Base-by-base conservation (phyloP, 2,113 vertebrate species). In the Dipodomys stephensi region DNA sequence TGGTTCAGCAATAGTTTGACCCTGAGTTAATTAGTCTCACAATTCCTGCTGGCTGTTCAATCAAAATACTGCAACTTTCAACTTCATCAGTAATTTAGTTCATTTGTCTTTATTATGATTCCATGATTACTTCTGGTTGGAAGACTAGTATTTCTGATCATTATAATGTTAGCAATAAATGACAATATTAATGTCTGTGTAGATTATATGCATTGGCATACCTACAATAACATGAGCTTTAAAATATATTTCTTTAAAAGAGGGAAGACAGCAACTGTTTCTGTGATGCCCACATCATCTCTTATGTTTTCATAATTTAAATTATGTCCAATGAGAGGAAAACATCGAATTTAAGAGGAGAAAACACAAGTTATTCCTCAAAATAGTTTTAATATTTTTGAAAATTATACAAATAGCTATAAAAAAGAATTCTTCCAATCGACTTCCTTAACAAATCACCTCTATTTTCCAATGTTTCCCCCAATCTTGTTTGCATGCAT, bases 81-180 rank as follows among this genome's bases (percentile, higher is more conserved):
- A 97, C 97, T 97, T 92, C 96, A 96, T 98, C 96, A 94, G 96
- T 98, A 98, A 98, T 98, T 98, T 97, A 98, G 94, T 96, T 98
- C 98, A 97, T 98, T 98, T 98, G 97, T 98, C 98, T 98, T 97
- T 97, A 98, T 98, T 98, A 98, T 93, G 92, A 96, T 44, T 97
- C 96, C 90, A 91, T 93, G 71, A 97, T 88, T 96, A 98, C 96
- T 96, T 98, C 6, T 39, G 96, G 96, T 94, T 97, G 93, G 95
- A 98, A 98, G 97, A 94, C 94, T 96, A 98, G 97, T 94, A 96
- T 97, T 98, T 97, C 97, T 94, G 97, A 96, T 96, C 96, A 98
- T 96, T 96, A 30, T 96, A 97, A 97, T 97, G 96, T 94, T 95
- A 90, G 93, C 97, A 97, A 98, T 97, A 83, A 97, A 98, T 97